phyloP scores from a whole-genome alignment of 2,888 invertebrate species.

The Macrophya alboannulata region DNA sequence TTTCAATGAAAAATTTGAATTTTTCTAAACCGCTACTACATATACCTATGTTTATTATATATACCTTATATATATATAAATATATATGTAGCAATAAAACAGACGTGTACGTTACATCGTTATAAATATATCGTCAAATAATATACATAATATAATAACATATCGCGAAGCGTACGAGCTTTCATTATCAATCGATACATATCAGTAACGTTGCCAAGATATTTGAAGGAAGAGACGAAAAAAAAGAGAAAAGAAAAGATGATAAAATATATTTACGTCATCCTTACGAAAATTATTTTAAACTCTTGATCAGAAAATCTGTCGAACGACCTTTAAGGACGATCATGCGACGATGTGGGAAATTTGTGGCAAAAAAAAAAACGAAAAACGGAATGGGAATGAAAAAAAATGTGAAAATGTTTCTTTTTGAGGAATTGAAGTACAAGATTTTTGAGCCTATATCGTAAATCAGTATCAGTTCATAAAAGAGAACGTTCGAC shows the following conservation, averaged over 20 bases:
- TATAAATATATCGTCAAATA: neutral
- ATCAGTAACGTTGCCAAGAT: slow-evolving; percentile 74
- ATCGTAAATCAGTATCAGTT: neutral
- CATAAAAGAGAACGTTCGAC: slow-evolving; percentile 27
- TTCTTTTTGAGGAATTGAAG: neutral
- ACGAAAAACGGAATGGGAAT: neutral
- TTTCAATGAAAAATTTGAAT: neutral
- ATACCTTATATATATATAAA: no score
- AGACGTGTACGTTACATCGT: slow-evolving; percentile 9
- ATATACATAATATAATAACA: slow-evolving; percentile 35
- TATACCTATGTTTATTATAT: no score
- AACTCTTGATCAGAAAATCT: neutral
- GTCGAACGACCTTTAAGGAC: neutral
- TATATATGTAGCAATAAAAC: neutral
- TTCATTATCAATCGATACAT: slow-evolving; percentile 73
- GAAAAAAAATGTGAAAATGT: neutral
- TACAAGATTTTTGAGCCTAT: neutral
- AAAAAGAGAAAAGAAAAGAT: neutral
- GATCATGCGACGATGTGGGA: neutral
- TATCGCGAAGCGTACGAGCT: slow-evolving; percentile 65
- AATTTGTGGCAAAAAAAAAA: neutral
- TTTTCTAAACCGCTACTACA: neutral
- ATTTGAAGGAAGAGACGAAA: slow-evolving; percentile 57
- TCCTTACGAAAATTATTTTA: neutral
- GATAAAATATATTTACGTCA: neutral